Base-by-base conservation (phyloP, 2,888 invertebrate species). In the Drosophila histrio region DNA sequence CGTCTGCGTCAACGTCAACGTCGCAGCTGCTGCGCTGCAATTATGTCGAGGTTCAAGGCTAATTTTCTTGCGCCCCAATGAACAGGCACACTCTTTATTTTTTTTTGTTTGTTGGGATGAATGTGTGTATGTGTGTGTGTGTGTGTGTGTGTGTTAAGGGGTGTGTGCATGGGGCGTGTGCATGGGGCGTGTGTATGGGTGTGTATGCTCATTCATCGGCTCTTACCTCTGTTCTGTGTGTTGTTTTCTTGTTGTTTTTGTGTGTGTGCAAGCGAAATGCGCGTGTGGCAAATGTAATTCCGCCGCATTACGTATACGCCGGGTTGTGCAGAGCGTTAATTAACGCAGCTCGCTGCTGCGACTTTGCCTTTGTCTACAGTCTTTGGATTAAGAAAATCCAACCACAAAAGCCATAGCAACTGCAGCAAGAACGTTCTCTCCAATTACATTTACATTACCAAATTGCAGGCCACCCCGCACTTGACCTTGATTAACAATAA, bases 41-140 rank as follows among this genome's bases (percentile, higher is more conserved):
- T 82, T 82, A 82, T 82, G 83, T 79, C 60, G 67, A 77, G 88
- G 82, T 82, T 82, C 82, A 87, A 82, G 82, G 82, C 88, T 86
- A 87, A 82, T 87, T 86, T 86, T 70, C 86, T 69, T 63, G 43
- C 72, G 73, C 68, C 61, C 77, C 79, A 67, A 68, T 68, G 82
- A 60, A 50, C 67, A 26, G 22, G 26, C 49, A 52, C 59, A 54
- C 9, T 13, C 8, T 13, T 24, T 30, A 7, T 24, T 15, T 43
- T 19, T 13, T 24, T 30, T 7, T 24, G 17, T 43, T 19, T 39
- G 19, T 32, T 30, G 36, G 36, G 34, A 36, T 28, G n/a, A n/a
- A n/a, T n/a, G n/a, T n/a, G 22, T 47, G 36, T 36, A 21, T 38
- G 44, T 44, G 43, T 47, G 30, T 21, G 21, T 19, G 64, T 19